Conservation (phyloP, 2,797 vertebrate species). For the Gobionotothen gibberifrons region DNA sequence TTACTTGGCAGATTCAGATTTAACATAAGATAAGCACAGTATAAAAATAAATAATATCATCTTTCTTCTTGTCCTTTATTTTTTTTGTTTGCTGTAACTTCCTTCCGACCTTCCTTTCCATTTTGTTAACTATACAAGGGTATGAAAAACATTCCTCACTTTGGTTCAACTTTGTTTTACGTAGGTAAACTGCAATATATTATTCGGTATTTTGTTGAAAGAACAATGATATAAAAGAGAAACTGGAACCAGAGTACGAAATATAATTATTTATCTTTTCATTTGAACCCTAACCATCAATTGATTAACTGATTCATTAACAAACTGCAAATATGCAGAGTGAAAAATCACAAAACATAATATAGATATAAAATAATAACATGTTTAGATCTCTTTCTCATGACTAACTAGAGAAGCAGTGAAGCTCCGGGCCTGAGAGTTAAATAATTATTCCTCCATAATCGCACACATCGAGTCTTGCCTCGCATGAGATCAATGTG, state of each 20-base stretch:
- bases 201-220: neutral
- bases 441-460: constrained; percentile 32
- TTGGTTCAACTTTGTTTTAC: too few relatives aligned
- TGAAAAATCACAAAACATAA: neutral
- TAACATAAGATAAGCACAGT: too few relatives aligned
- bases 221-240: neutral
- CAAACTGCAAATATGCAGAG: neutral
- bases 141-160: too few relatives aligned
- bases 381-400: neutral
- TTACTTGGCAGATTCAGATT: too few relatives aligned
- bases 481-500: constrained; percentile 53
- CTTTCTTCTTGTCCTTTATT: too few relatives aligned
- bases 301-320: neutral
- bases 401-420: neutral
- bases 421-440: neutral
- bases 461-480: constrained; percentile 20
- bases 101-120: too few relatives aligned
- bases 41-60: too few relatives aligned
- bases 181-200: too few relatives aligned
- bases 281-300: neutral
- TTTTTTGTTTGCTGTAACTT: too few relatives aligned
- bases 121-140: too few relatives aligned
- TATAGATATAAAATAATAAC: neutral
- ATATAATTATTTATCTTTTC: neutral
- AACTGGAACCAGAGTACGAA: too few relatives aligned